Base-by-base conservation (phyloP, 2,113 vertebrate genomes). In the Siniperca chuatsi region DNA sequence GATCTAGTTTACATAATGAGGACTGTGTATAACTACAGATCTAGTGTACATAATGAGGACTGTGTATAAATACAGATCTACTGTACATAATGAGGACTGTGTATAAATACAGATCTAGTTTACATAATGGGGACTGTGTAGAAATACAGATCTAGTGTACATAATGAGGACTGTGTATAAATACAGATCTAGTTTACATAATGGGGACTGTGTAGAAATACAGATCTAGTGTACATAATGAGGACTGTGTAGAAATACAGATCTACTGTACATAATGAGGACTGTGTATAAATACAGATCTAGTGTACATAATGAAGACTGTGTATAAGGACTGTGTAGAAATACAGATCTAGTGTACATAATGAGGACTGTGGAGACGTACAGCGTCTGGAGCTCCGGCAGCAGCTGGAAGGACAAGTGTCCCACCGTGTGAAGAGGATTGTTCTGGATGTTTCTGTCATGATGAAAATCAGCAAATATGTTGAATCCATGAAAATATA, bases 391-490 rank as follows among this genome's bases (percentile, higher is more conserved):
- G 4, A 97, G 95, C 84, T 96, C 95, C 66, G 96, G 96, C 77
- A 97, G 93, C 83, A 96, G 94, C 76, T 96, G 95, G 95, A 97
- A 97, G 91, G 96, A 92, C n/a, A 96, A 96, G 84, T 90, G 95
- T 75, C 96, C 97, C 85, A 97, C 95, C 25, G 94, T 93, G 69
- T 96, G 96, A 83, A 97, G 96, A 29, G 97, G 97, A 44, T 97
- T 97, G 85, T 97, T 96, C 87, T 97, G 96, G 92, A 97, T 96
- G 89, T 96, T 96, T 93, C 96, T 97, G 91, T 60, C 89, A 16
- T 50, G 1, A 57, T 25, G 12, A 48, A 42, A 66, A 40, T 64
- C 62, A 42, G 10, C 3, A 20, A 15, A 1, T 8, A 35, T 55
- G 54, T 57, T 35, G 2, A 20, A 8, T 8, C 20, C 33, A 55